Evolutionary conservation across 1,140 invertebrate genomes (phyloP), one percentile per base, ranked within the genome.

Genomic region (Anastatus disparis): DNA sequence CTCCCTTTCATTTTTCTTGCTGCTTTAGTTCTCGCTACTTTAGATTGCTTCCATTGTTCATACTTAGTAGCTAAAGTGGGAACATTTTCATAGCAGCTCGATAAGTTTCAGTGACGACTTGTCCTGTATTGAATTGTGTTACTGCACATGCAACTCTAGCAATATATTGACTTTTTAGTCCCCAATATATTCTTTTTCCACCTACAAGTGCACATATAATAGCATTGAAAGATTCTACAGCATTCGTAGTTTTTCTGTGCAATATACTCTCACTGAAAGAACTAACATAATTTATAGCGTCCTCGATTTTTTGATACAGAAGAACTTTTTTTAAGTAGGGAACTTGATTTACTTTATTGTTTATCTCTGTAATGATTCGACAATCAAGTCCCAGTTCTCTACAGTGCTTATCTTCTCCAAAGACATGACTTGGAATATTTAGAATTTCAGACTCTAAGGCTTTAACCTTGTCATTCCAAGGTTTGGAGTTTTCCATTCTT

Each of bases 151-250:
- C 27, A 59, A 77, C 79, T 72, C 80, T 64, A 9, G 71, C 70
- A 58, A 76, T 61, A 50, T 85, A 86, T 1, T 70, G 75, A 1
- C 69, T 56, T 44, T 71, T 73, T 10, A 59, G 52, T 2, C 75
- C 58, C 56, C 68, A 82, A 76, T 84, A 80, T 29, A 79, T 71
- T 62, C 79, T 52, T 75, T 86, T 87, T 12, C 82, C 85, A 48
- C 79, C 76, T 27, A 79, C 75, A 62, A 67, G 74, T 73, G 85
- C 85, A 6, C 61, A 62, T 8, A 83, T 55, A 10, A 77, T 73
- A 8, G 70, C 59, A 73, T 85, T 82, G 74, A 79, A 86, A 15
- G 46, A 24, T 77, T 87, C 86, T 8, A 77, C 80, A 29, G 64
- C 26, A 71, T 87, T 87, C 55, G 81, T 87, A 27, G 80, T 84